Evolutionary conservation across 2,888 invertebrate species (phyloP).

Genomic region (Drosophila lacicola): DNA sequence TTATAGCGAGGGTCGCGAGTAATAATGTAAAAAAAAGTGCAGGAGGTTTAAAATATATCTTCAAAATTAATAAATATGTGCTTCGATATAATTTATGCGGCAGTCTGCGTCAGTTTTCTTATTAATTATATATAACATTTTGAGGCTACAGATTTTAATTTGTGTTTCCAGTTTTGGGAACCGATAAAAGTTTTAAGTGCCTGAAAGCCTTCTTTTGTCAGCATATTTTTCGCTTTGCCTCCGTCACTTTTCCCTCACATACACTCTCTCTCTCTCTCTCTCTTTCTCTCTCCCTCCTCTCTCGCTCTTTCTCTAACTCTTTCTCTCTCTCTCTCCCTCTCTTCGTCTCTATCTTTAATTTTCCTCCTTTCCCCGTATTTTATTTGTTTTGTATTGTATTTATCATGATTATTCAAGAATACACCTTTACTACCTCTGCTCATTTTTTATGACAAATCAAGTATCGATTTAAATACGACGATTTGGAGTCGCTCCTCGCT

Average conservation of each 20-base stretch:
- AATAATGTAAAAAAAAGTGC: conserved; percentile 20
- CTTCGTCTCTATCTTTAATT: background rate
- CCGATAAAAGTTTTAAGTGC: conserved; percentile 29
- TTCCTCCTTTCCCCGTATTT: background rate
- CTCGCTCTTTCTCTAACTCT: background rate
- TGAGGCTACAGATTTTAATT: conserved; percentile 37
- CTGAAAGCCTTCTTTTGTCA: conserved; percentile 22
- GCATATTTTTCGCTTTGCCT: conserved; percentile 2
- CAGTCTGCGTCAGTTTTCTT: conserved; percentile 44
- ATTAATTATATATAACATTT: conserved; percentile 59
- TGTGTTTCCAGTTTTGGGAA: conserved; percentile 60
- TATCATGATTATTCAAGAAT: conserved; percentile 27
- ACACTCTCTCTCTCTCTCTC: background rate
- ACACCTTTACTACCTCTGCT: conserved; percentile 1
- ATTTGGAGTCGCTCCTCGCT: conserved; percentile 35
- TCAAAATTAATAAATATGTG: conserved; percentile 25
- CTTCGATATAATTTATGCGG: conserved; percentile 26
- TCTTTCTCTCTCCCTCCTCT: background rate
- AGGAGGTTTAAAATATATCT: conserved; percentile 28
- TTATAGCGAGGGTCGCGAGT: background rate
- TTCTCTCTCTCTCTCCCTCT: background rate
- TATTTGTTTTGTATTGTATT: background rate
- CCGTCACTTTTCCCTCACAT: background rate
- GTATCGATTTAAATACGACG: conserved; percentile 53
- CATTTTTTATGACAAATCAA: conserved; percentile 70